phyloP scores from a whole-genome alignment of 2,888 invertebrate species.

The Lepidochrysops patricia region DNA sequence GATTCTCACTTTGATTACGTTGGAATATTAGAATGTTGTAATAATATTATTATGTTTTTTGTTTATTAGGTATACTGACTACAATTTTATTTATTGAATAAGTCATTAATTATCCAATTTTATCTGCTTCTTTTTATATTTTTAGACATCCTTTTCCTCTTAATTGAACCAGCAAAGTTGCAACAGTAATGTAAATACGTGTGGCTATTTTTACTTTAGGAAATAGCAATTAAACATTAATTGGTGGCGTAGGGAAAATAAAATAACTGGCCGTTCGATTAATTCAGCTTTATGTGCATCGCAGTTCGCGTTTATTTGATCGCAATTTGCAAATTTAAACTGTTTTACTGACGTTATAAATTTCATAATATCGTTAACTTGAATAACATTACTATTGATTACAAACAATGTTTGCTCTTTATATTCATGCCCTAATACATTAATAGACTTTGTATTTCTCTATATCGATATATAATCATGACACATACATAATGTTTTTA shows the following conservation, averaged over 20 bases:
- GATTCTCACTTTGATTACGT: too few relatives aligned
- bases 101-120: not conserved
- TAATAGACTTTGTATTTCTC: too few relatives aligned
- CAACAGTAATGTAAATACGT: slow-evolving; percentile 21
- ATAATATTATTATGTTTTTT: too few relatives aligned
- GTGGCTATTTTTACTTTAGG: slow-evolving; percentile 30
- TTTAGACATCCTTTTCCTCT: not conserved
- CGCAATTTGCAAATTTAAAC: slow-evolving; percentile 28
- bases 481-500: too few relatives aligned
- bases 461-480: too few relatives aligned
- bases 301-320: slow-evolving; percentile 20
- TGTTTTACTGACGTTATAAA: slow-evolving; percentile 9
- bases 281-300: slow-evolving; percentile 25
- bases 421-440: not conserved
- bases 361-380: slow-evolving; percentile 10
- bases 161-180: slow-evolving; percentile 5
- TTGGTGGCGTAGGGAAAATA: slow-evolving; percentile 28
- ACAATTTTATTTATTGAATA: not conserved
- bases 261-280: slow-evolving; percentile 27
- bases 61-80: not conserved
- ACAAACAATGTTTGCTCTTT: not conserved
- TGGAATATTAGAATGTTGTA: too few relatives aligned
- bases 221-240: slow-evolving; percentile 32
- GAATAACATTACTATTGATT: not conserved
- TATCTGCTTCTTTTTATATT: not conserved